phyloP scores from a whole-genome alignment of 2,797 vertebrate genomes.

The Tympanoctomys barrerae region DNA sequence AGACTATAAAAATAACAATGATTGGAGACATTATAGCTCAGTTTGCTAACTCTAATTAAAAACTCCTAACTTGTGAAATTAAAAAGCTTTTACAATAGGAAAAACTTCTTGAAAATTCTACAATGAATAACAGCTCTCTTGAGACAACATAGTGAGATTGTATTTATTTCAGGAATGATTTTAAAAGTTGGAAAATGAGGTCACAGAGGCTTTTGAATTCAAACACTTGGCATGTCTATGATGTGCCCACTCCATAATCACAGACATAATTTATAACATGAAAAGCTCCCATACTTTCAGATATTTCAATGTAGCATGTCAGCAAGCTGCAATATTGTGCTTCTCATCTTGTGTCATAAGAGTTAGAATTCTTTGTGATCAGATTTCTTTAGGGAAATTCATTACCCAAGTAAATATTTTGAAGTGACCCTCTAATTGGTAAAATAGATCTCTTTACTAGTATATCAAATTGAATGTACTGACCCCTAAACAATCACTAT shows the following conservation, averaged over 20 bases:
- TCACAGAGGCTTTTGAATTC: neutral
- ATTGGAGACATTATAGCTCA: neutral
- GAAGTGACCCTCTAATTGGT: neutral
- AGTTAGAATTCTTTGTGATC: neutral
- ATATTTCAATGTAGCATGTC: neutral
- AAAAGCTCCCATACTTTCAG: neutral
- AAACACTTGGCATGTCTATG: neutral
- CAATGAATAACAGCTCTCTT: neutral
- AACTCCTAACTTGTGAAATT: constrained; percentile 66
- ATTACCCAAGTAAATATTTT: neutral
- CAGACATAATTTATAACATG: neutral
- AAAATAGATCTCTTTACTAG: neutral
- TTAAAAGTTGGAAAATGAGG: neutral
- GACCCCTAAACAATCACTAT: neutral
- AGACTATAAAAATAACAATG: neutral
- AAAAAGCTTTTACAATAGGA: constrained; percentile 78
- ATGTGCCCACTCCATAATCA: neutral
- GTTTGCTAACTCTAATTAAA: constrained; percentile 64
- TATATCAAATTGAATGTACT: neutral
- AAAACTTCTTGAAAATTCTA: constrained; percentile 72
- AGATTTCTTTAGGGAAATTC: neutral
- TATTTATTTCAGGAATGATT: neutral
- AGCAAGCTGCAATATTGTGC: neutral
- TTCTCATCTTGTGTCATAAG: neutral
- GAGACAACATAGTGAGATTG: neutral